Conservation (phyloP, 1,140 invertebrate genomes). For the Drosophila melanogaster region Release_6_plus_ISO1_MT NT_033779.5:1012001-1012500, state of each 20-base stretch:
- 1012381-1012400: constrained; percentile 25
- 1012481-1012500: constrained; percentile 40
- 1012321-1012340: constrained; percentile 48
- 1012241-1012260: constrained; percentile 73
- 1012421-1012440: constrained; percentile 55
- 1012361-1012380: constrained; percentile 25
- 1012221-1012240: constrained; percentile 68
- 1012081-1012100: constrained; percentile 56
- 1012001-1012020: constrained; percentile 76
- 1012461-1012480: too few relatives aligned
- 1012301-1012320: constrained; percentile 57
- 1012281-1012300: constrained; percentile 40
- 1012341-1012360: constrained; percentile 21
- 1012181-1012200: constrained; percentile 50
- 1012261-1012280: constrained; percentile 57
- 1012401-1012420: constrained; percentile 39
- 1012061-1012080: constrained; percentile 34
- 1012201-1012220: constrained; percentile 66
- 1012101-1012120: constrained; percentile 64
- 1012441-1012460: constrained; percentile 57
- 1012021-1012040: constrained; percentile 82
- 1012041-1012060: constrained; percentile 58
- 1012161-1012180: constrained; percentile 68
- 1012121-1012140: constrained; percentile 65
- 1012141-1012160: constrained; percentile 34